Percentiles rank a stretch among this genome's conserved stretches.
Conservation (phyloP, 2,797 vertebrate genomes). For the Micromesistius poutassou region DNA sequence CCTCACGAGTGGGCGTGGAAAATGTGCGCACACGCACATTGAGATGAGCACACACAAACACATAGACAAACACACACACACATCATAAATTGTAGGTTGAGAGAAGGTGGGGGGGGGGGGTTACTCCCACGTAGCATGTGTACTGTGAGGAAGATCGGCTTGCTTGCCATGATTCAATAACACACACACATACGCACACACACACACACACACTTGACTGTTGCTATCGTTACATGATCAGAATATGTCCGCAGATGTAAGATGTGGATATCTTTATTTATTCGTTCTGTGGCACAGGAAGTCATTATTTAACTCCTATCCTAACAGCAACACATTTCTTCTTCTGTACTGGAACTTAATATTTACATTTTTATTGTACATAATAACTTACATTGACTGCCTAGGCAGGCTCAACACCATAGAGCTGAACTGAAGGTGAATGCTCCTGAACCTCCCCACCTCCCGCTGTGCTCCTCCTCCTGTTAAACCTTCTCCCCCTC, state of each 20-base stretch:
- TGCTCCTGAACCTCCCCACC: no score
- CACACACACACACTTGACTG: background rate
- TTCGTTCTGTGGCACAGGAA: no score
- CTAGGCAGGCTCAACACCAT: no score
- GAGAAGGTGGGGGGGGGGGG: slow-evolving; percentile 32
- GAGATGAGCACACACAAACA: slow-evolving; percentile 8
- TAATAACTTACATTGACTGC: no score
- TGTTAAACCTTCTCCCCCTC: no score
- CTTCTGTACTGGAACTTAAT: no score
- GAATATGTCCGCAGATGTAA: background rate
- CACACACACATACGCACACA: slow-evolving; percentile 31
- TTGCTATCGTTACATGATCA: slow-evolving; percentile 1
- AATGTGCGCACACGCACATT: background rate
- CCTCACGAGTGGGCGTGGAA: slow-evolving; percentile 1
- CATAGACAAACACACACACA: slow-evolving; percentile 24
- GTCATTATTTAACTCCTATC: no score
- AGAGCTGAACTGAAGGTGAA: no score
- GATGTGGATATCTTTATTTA: background rate
- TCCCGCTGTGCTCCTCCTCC: background rate
- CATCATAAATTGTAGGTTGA: slow-evolving; percentile 21
- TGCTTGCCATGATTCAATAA: slow-evolving; percentile 61
- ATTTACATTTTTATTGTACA: no score
- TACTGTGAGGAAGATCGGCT: slow-evolving; percentile 54
- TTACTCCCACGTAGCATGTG: slow-evolving; percentile 68
- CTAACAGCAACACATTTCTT: no score